Conservation (phyloP, 2,113 vertebrate genomes). For the Dipodomys ordii region DNA sequence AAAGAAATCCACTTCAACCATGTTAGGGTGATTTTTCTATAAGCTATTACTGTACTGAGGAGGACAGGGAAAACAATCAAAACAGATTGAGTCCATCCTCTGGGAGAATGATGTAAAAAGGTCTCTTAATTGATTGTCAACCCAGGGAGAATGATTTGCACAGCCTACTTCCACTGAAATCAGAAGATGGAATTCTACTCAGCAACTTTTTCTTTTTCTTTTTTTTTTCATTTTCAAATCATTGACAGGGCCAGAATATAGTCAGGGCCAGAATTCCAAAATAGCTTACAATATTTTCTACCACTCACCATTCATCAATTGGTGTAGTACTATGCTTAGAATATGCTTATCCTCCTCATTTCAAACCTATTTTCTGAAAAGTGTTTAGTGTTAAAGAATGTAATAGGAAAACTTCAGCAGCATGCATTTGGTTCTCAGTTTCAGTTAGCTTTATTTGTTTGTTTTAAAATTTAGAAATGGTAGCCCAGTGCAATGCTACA, state of each 20-base stretch:
- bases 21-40: slow-evolving; percentile 25
- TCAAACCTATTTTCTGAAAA: neutral
- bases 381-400: neutral
- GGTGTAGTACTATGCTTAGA: neutral
- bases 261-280: neutral
- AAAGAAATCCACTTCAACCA: slow-evolving; percentile 27
- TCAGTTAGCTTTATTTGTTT: neutral
- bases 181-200: neutral
- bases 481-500: too few species aligned
- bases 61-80: neutral
- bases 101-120: neutral
- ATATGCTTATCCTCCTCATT: neutral
- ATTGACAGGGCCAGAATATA: neutral
- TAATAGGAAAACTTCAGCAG: neutral
- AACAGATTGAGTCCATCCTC: neutral
- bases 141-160: neutral
- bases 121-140: neutral
- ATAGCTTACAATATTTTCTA: neutral
- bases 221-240: slow-evolving; percentile 20
- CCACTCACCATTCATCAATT: neutral
- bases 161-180: neutral
- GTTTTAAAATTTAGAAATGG: neutral
- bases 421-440: neutral
- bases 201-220: slow-evolving; percentile 1
- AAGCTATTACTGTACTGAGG: neutral